Conservation (phyloP, 2,113 vertebrate species). For the Rhea pennata region DNA sequence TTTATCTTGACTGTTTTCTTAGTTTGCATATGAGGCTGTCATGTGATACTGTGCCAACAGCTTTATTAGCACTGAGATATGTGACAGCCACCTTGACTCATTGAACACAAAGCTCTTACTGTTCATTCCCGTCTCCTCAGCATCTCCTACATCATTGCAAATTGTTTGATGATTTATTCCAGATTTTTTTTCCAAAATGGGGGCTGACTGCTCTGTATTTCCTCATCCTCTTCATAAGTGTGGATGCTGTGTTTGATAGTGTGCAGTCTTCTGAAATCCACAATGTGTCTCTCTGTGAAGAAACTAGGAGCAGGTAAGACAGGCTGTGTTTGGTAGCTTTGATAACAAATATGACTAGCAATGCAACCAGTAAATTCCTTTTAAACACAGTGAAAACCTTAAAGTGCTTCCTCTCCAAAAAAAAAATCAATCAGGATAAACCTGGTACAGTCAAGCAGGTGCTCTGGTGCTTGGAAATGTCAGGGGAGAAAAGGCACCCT, state of each 20-base stretch:
- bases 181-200: neutral
- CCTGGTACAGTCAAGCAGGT: neutral
- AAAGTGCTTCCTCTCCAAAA: neutral
- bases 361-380: neutral
- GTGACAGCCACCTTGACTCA: conserved; percentile 18
- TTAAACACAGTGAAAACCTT: neutral
- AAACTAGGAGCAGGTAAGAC: neutral
- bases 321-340: neutral
- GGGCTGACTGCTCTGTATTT: neutral
- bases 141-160: neutral
- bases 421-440: neutral
- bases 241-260: neutral
- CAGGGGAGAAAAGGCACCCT: neutral
- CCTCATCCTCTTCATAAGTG: neutral
- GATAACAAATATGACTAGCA: neutral
- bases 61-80: neutral
- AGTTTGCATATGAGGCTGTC: neutral
- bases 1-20: neutral
- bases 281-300: neutral
- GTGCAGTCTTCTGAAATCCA: neutral
- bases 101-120: neutral
- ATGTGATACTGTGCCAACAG: neutral
- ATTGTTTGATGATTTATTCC: neutral
- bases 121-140: neutral
- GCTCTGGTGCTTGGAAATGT: neutral